Percentiles rank a stretch among this genome's conserved stretches.
These are phyloP conservation scores for Neogobius melanostomus DNA, from an alignment of 2,113 vertebrate genomes.

Conservation along the genomic window DNA sequence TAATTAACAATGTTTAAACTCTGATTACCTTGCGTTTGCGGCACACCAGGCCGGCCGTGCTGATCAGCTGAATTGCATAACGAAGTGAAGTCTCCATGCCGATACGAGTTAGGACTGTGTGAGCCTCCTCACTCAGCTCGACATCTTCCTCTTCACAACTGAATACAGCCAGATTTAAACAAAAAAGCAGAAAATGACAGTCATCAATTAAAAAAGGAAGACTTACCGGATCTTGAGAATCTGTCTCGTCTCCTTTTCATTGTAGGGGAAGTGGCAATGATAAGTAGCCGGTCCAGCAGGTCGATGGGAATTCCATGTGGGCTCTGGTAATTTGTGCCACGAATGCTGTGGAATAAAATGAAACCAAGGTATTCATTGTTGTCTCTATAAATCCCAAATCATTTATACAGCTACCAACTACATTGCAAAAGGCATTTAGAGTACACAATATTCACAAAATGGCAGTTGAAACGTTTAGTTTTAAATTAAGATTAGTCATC, in stretches of 20 bases:
- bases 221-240: slow-evolving; percentile 88
- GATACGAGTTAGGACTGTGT: slow-evolving; percentile 87
- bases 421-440: too few species aligned
- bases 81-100: slow-evolving; percentile 89
- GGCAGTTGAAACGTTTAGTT: too few species aligned
- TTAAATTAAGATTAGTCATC: too few species aligned
- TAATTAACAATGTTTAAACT: not conserved
- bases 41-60: slow-evolving; percentile 87
- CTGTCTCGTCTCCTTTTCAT: slow-evolving; percentile 89
- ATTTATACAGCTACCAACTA: too few species aligned
- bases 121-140: slow-evolving; percentile 89
- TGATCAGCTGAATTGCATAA: slow-evolving; percentile 93
- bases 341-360: slow-evolving; percentile 75
- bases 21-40: slow-evolving; percentile 84
- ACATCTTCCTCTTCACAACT: slow-evolving; percentile 93
- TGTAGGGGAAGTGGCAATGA: slow-evolving; percentile 90
- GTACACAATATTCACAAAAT: too few species aligned
- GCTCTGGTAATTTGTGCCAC: slow-evolving; percentile 91
- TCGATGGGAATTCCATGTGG: slow-evolving; percentile 92
- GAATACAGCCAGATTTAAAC: slow-evolving; percentile 10
- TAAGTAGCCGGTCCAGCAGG: slow-evolving; percentile 88
- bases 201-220: accelerated
- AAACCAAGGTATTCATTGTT: too few species aligned
- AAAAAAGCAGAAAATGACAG: not conserved
- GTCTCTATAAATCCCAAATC: too few species aligned